Percentiles rank a stretch among this genome's conserved stretches.
Evolutionary conservation across 2,113 vertebrate species (phyloP).

Genomic region (Morone saxatilis): DNA sequence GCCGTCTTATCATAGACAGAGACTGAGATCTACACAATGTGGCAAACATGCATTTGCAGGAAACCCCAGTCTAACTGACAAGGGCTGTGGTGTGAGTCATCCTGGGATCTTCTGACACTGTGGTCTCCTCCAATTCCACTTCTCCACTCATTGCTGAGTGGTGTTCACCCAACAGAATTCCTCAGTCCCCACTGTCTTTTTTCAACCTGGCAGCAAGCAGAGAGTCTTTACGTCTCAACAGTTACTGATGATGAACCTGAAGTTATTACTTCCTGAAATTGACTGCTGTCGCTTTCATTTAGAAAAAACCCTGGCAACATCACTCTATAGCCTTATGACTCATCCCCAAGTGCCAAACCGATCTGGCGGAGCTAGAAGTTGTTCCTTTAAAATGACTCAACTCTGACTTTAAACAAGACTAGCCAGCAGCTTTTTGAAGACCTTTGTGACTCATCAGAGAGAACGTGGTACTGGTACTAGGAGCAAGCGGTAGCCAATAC

Average conservation of each 20-base stretch:
- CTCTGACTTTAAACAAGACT: conserved; percentile 27
- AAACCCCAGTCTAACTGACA: conserved; percentile 62
- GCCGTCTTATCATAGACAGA: not conserved
- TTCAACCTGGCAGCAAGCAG: conserved; percentile 1
- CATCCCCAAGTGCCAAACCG: conserved; percentile 12
- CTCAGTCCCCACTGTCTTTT: conserved; percentile 3
- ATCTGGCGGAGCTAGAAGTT: not conserved
- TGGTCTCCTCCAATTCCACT: conserved; percentile 52
- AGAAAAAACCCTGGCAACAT: not conserved
- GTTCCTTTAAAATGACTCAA: conserved; percentile 47
- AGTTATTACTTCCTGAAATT: conserved; percentile 16
- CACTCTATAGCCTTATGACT: conserved; percentile 38
- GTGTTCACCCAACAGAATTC: conserved; percentile 38
- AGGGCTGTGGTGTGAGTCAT: conserved; percentile 67
- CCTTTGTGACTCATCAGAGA: conserved; percentile 65
- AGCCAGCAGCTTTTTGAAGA: conserved; percentile 16
- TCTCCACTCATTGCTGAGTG: conserved; percentile 41
- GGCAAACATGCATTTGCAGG: conserved; percentile 49
- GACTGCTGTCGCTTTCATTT: conserved; percentile 18
- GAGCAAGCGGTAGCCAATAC: conserved; percentile 20
- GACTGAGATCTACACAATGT: conserved; percentile 13
- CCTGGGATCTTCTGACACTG: conserved; percentile 55
- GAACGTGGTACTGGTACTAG: not conserved
- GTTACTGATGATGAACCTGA: conserved; percentile 9
- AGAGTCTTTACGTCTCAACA: conserved; percentile 4